These are phyloP conservation scores for Lutjanus campechanus DNA, from an alignment of 2,797 vertebrate genomes.

Conservation along the genomic window DNA sequence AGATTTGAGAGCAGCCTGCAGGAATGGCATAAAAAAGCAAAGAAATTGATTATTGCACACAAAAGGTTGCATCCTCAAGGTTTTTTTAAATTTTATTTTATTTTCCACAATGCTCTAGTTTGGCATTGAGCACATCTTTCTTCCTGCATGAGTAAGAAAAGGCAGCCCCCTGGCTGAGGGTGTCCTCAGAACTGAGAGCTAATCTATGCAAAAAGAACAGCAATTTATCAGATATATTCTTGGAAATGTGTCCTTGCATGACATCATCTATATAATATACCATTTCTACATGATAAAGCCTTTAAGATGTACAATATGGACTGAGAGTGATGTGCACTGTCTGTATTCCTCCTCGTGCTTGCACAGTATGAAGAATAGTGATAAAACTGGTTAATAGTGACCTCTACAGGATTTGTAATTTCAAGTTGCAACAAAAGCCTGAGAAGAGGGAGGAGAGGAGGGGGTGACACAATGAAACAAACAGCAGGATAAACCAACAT, in stretches of 20 bases:
- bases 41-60: slow-evolving; percentile 32
- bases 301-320: neutral
- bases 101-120: slow-evolving; percentile 23
- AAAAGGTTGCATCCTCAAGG: slow-evolving; percentile 28
- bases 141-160: slow-evolving; percentile 22
- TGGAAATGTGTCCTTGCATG: neutral
- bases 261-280: neutral
- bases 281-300: neutral
- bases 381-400: slow-evolving; percentile 72
- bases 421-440: neutral
- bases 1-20: slow-evolving; percentile 26
- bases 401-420: slow-evolving; percentile 74
- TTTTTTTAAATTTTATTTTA: slow-evolving; percentile 18
- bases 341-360: neutral
- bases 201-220: slow-evolving; percentile 3
- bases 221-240: slow-evolving; percentile 1
- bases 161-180: neutral
- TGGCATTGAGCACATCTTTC: slow-evolving; percentile 22
- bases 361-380: slow-evolving; percentile 8
- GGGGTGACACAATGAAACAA: neutral
- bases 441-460: neutral
- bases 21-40: slow-evolving; percentile 21
- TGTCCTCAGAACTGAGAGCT: slow-evolving; percentile 7
- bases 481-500: neutral
- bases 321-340: neutral